Conservation (phyloP, 1,140 invertebrate species). For the Zaprionus gabonicus region DNA sequence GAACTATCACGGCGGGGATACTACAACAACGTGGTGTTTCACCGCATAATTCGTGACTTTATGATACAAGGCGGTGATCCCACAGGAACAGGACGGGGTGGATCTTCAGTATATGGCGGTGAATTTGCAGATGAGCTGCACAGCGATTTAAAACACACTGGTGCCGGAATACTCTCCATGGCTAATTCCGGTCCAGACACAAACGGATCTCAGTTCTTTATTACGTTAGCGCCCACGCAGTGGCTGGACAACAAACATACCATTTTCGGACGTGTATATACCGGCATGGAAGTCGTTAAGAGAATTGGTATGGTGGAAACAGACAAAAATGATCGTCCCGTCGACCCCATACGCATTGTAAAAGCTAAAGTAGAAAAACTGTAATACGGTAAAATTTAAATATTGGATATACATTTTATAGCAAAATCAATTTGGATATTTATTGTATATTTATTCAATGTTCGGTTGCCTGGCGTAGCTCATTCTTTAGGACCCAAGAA, state of each 20-base stretch:
- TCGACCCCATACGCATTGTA: conserved; percentile 95
- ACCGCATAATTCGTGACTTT: conserved; percentile 97
- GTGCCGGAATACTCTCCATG: conserved; percentile 89
- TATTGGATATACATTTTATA: conserved; percentile 14
- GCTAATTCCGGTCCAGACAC: conserved; percentile 97
- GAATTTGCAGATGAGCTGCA: conserved; percentile 98
- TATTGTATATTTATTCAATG: background rate
- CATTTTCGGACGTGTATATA: conserved; percentile 95
- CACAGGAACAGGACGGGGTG: conserved; percentile 96
- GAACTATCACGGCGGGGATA: conserved; percentile 96
- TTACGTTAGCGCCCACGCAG: conserved; percentile 97
- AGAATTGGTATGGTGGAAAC: conserved; percentile 96
- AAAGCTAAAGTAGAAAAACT: conserved; percentile 88
- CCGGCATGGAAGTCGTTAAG: conserved; percentile 95
- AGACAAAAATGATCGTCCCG: conserved; percentile 94
- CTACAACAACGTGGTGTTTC: conserved; percentile 98
- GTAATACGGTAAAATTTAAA: conserved; percentile 46
- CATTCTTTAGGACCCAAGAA: conserved; percentile 85
- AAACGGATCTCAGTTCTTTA: conserved; percentile 99
- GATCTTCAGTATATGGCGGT: conserved; percentile 97
- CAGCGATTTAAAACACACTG: conserved; percentile 97
- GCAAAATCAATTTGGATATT: background rate
- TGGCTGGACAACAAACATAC: conserved; percentile 99
- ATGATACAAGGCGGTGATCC: conserved; percentile 99
- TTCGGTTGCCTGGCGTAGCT: conserved; percentile 37